A percentile compares a stretch with the other conserved stretches of the same genome.
phyloP scores from a whole-genome alignment of 2,888 invertebrate species.

The Cataglyphis livida region DNA sequence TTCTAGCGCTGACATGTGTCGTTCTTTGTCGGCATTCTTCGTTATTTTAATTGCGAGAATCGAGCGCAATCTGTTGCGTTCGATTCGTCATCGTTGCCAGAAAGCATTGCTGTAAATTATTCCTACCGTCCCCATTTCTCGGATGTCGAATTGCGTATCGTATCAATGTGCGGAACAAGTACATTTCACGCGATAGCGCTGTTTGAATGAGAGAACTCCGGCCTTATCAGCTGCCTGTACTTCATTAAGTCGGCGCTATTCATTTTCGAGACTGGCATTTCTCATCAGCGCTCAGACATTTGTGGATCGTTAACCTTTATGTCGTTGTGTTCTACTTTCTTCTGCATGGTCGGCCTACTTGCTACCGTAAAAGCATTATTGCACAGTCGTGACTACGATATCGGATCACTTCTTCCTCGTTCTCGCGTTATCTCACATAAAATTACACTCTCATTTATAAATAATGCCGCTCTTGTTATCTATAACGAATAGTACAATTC shows the following conservation, averaged over 20 bases:
- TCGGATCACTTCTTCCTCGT: conserved; percentile 41
- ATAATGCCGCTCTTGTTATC: neutral
- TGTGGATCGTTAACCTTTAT: conserved; percentile 61
- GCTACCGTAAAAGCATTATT: conserved; percentile 44
- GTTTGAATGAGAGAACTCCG: conserved; percentile 16
- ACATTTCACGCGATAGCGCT: conserved; percentile 38
- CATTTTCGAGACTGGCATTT: conserved; percentile 48
- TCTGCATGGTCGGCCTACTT: conserved; percentile 41
- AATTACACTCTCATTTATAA: conserved; percentile 18
- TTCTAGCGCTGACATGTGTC: conserved; percentile 64
- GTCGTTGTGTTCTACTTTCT: conserved; percentile 57
- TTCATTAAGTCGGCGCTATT: conserved; percentile 33
- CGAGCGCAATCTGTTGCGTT: conserved; percentile 68
- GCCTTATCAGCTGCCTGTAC: conserved; percentile 33
- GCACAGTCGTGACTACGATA: conserved; percentile 54
- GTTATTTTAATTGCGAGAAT: conserved; percentile 73
- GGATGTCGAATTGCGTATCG: conserved; percentile 15
- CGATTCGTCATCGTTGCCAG: conserved; percentile 59
- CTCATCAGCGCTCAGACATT: conserved; percentile 47
- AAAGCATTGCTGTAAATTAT: conserved; percentile 26
- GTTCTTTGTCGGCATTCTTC: conserved; percentile 66
- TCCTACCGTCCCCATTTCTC: conserved; percentile 16
- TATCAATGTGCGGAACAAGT: conserved; percentile 14
- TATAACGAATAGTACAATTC: neutral
- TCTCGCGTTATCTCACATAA: conserved; percentile 34